Evolutionary conservation across 2,797 vertebrate species (phyloP).

Genomic region (Labeo calbasu): DNA sequence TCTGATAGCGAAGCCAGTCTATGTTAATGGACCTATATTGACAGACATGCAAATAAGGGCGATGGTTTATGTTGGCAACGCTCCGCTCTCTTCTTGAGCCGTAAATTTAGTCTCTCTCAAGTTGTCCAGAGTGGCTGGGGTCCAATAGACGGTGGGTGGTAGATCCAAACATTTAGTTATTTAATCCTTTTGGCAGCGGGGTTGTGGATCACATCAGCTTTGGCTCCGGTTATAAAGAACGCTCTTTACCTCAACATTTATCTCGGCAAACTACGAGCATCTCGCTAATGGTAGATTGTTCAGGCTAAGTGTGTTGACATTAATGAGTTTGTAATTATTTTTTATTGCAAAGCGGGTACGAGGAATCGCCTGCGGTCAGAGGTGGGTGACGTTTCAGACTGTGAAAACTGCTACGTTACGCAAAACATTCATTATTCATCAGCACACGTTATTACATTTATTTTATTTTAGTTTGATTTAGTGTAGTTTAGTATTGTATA

Average conservation of each 20-base stretch:
- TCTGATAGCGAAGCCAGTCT: constrained; percentile 33
- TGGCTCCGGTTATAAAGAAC: constrained; percentile 54
- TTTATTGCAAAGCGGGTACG: constrained; percentile 26
- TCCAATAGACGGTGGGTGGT: constrained; percentile 60
- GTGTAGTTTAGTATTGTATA: background rate
- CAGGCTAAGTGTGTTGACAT: constrained; percentile 48
- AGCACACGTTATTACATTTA: background rate
- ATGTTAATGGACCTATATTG: constrained; percentile 55
- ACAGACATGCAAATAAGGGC: constrained; percentile 58
- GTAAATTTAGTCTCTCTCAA: constrained; percentile 55
- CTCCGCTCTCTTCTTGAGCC: constrained; percentile 29
- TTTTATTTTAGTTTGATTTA: background rate
- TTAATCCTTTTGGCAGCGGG: constrained; percentile 63
- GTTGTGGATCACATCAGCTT: constrained; percentile 59
- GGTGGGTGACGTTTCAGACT: constrained; percentile 7
- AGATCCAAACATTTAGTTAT: constrained; percentile 67
- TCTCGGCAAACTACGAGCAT: constrained; percentile 30
- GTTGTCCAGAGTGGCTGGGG: constrained; percentile 43
- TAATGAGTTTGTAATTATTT: constrained; percentile 45
- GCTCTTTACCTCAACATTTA: constrained; percentile 42
- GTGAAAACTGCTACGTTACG: constrained; percentile 4
- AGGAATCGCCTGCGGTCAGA: constrained; percentile 1
- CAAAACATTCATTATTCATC: background rate
- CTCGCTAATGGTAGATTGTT: constrained; percentile 50
- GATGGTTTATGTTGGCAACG: constrained; percentile 56